A percentile compares a stretch with the other conserved stretches of the same genome.
Conservation (phyloP, 2,888 invertebrate species). For the Dryomyza anilis region DNA sequence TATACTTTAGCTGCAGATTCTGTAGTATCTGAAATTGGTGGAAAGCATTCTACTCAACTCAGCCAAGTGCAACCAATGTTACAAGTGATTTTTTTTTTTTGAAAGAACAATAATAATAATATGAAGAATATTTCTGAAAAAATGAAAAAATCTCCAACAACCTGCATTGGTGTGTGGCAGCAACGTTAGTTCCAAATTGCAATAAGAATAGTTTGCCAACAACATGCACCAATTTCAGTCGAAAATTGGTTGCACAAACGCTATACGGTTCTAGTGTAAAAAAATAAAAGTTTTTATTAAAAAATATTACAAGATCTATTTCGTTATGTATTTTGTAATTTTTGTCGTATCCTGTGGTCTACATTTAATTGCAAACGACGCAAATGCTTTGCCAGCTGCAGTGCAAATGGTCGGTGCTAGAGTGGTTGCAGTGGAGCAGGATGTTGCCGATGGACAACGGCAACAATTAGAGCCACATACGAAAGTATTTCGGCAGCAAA, state of each 20-base stretch:
- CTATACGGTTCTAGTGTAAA: too few species aligned
- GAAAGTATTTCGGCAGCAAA: too few species aligned
- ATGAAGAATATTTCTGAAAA: neutral
- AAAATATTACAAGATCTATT: too few species aligned
- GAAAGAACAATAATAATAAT: too few species aligned
- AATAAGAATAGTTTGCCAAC: too few species aligned
- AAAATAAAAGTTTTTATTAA: too few species aligned
- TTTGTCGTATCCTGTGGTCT: conserved; percentile 32
- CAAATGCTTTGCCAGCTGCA: conserved; percentile 31
- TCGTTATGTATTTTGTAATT: conserved; percentile 11
- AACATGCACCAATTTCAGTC: too few species aligned
- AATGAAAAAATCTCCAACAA: neutral
- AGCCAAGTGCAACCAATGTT: conserved; percentile 1
- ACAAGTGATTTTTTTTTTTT: neutral
- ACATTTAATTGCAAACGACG: conserved; percentile 5
- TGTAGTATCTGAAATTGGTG: neutral
- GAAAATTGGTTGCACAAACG: too few species aligned
- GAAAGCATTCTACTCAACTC: neutral
- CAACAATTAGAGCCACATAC: too few species aligned
- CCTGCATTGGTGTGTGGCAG: neutral
- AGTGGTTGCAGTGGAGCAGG: conserved; percentile 44
- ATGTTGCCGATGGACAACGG: conserved; percentile 31
- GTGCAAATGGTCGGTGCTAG: conserved; percentile 43
- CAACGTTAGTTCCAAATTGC: too few species aligned
- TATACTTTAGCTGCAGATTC: too few species aligned